These are phyloP conservation scores for Heliocidaris erythrogramma DNA, from an alignment of 35 echinoderm and acorn worm species.

Conservation along the genomic window DNA sequence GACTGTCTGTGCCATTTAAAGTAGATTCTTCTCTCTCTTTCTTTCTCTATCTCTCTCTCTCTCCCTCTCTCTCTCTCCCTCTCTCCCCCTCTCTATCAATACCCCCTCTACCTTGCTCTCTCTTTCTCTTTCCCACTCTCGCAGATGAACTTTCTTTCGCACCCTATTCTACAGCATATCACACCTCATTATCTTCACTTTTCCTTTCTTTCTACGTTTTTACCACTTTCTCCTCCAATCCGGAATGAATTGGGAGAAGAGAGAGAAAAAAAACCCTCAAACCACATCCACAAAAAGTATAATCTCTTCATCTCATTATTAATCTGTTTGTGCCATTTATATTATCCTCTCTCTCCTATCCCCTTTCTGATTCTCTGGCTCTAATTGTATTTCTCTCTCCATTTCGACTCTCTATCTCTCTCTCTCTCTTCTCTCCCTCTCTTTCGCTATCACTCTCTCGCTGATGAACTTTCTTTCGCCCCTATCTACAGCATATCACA, in stretches of 20 bases:
- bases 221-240: background rate
- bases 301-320: too few relatives aligned
- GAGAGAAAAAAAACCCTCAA: background rate
- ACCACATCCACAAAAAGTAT: too few relatives aligned
- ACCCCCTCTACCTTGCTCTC: too few relatives aligned
- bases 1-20: too few relatives aligned
- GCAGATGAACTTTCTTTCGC: too few relatives aligned
- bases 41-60: background rate
- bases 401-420: background rate
- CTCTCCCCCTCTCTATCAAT: too few relatives aligned
- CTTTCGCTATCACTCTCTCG: background rate
- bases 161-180: background rate
- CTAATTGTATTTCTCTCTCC: background rate
- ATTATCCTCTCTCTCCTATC: too few relatives aligned
- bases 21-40: too few relatives aligned
- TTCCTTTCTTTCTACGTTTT: background rate
- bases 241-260: background rate
- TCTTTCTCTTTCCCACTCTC: too few relatives aligned
- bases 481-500: background rate
- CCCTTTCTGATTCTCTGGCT: too few relatives aligned
- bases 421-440: background rate
- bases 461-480: background rate
- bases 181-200: background rate
- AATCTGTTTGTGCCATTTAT: too few relatives aligned
- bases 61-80: too few relatives aligned